Conservation (phyloP, 2,113 vertebrate genomes). For the Trachemys scripta region DNA sequence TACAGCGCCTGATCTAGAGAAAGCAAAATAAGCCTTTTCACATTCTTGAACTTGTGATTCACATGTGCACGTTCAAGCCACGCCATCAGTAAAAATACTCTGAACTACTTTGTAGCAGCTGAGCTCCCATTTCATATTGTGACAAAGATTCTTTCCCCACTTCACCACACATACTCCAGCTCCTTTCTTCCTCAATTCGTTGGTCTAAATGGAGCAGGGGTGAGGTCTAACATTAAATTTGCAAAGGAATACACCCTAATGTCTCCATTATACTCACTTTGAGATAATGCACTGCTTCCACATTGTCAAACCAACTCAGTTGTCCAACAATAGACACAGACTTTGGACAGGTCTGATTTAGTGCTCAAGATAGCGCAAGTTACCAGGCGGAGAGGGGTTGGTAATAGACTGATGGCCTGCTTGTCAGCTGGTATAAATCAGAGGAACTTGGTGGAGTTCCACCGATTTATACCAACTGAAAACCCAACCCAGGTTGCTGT, state of each 20-base stretch:
- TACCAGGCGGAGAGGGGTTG: accelerated
- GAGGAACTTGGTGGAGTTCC: background rate
- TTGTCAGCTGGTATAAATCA: background rate
- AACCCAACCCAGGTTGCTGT: background rate
- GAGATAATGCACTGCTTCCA: background rate
- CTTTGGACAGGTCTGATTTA: background rate
- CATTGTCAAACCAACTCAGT: background rate
- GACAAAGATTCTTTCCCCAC: background rate
- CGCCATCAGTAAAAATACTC: background rate
- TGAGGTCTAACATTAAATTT: background rate
- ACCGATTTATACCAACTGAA: accelerated
- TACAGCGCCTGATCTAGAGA: background rate
- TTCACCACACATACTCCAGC: background rate
- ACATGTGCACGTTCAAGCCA: background rate
- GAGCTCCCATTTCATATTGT: background rate
- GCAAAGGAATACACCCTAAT: background rate
- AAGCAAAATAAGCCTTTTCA: background rate
- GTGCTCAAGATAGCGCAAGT: background rate
- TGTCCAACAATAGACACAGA: background rate
- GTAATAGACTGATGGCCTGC: background rate
- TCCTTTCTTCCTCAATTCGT: background rate
- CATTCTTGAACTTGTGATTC: background rate
- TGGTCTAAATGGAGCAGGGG: background rate
- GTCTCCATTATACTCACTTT: background rate
- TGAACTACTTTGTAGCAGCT: background rate